Percentiles rank a stretch among this genome's conserved stretches.
Evolutionary conservation across 2,888 invertebrate species (phyloP).

Genomic region (Cantharis lateralis): DNA sequence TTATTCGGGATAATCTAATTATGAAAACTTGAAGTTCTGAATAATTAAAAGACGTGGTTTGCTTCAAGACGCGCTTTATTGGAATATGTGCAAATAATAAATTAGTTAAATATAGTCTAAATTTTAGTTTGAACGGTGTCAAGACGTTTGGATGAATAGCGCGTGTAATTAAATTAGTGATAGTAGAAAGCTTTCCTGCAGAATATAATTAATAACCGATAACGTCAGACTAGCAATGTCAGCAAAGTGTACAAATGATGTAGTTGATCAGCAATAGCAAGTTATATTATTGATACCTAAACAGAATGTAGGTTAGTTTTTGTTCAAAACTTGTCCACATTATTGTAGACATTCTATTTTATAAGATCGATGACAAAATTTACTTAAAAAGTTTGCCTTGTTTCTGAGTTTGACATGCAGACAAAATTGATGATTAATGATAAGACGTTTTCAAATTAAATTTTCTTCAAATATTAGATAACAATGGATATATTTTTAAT

Average conservation of each 20-base stretch:
- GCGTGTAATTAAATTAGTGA: constrained; percentile 16
- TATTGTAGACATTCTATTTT: constrained; percentile 3
- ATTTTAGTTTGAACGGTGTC: background rate
- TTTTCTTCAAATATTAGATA: background rate
- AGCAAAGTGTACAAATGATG: constrained; percentile 16
- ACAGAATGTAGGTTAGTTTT: constrained; percentile 18
- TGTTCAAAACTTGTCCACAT: background rate
- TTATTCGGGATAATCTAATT: background rate
- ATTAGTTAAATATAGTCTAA: background rate
- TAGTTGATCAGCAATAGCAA: constrained; percentile 9
- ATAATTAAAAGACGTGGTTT: background rate
- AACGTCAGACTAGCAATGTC: constrained; percentile 11
- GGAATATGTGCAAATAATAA: background rate
- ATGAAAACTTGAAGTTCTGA: background rate
- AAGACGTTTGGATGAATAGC: constrained; percentile 2
- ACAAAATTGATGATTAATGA: constrained; percentile 17
- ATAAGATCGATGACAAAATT: constrained; percentile 16
- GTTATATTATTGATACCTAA: constrained; percentile 8
- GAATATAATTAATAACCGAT: constrained; percentile 21
- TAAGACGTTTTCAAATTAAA: constrained; percentile 13
- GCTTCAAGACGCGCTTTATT: background rate
- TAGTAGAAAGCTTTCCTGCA: constrained; percentile 18
- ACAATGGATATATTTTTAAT: background rate
- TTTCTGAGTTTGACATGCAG: constrained; percentile 24
- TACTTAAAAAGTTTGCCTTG: constrained; percentile 26